A percentile compares a stretch with the other conserved stretches of the same genome.
These are phyloP conservation scores for Drosophila paulistorum DNA, from an alignment of 1,140 invertebrate species.

Conservation along the genomic window DNA sequence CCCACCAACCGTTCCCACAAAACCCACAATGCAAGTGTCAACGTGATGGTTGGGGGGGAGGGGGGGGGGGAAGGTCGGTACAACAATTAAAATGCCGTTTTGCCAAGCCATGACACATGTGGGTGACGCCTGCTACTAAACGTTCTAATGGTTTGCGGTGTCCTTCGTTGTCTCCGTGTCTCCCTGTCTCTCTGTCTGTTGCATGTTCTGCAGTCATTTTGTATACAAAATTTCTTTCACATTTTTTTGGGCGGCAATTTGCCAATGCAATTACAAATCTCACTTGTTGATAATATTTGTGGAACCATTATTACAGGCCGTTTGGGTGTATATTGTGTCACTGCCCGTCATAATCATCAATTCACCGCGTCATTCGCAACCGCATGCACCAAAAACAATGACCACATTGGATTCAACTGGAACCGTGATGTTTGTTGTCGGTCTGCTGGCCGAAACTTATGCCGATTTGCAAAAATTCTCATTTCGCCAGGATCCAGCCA, in stretches of 20 bases:
- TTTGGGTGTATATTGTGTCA: slow-evolving; percentile 97
- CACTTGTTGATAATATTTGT: background rate
- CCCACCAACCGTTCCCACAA: background rate
- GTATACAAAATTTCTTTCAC: slow-evolving; percentile 46
- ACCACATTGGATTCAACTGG: slow-evolving; percentile 93
- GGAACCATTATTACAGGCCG: slow-evolving; percentile 86
- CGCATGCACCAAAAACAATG: slow-evolving; percentile 91
- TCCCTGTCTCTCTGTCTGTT: slow-evolving; percentile 20
- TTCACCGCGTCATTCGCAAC: slow-evolving; percentile 91
- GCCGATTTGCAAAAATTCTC: slow-evolving; percentile 96
- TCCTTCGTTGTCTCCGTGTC: slow-evolving; percentile 29
- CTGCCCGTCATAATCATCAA: slow-evolving; percentile 96
- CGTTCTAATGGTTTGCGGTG: slow-evolving; percentile 26
- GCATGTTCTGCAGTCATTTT: slow-evolving; percentile 51
- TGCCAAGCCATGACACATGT: slow-evolving; percentile 50
- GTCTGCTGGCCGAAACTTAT: slow-evolving; percentile 93
- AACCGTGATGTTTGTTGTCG: slow-evolving; percentile 91
- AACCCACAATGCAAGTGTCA: slow-evolving; percentile 30
- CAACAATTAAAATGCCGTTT: slow-evolving; percentile 56
- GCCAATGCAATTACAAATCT: background rate
- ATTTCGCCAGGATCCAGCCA: slow-evolving; percentile 92
- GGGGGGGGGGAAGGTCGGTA: background rate
- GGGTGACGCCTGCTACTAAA: slow-evolving; percentile 46
- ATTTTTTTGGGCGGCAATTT: slow-evolving; percentile 40
- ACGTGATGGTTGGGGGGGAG: background rate